phyloP scores from a whole-genome alignment of 2,888 invertebrate species.

The Lypha dubia region DNA sequence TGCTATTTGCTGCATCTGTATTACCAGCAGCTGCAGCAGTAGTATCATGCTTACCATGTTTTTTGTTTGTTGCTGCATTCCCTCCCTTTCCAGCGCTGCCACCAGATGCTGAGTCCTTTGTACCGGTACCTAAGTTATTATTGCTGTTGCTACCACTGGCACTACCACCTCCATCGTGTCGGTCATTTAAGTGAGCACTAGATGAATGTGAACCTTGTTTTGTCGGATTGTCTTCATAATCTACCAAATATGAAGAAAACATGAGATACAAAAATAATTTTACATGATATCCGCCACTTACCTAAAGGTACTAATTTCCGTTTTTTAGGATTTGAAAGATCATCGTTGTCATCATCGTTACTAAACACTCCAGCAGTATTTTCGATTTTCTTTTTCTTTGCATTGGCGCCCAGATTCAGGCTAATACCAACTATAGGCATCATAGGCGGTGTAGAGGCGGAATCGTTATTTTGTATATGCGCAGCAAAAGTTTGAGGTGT shows the following conservation, averaged over 20 bases:
- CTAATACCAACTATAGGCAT: slow-evolving; percentile 83
- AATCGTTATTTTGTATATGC: slow-evolving; percentile 75
- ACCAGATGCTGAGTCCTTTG: slow-evolving; percentile 55
- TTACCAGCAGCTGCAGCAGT: slow-evolving; percentile 75
- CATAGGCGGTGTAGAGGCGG: slow-evolving; percentile 79
- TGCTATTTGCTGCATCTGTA: slow-evolving; percentile 78
- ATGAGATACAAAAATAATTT: neutral
- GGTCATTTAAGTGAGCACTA: slow-evolving; percentile 61
- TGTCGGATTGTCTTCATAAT: slow-evolving; percentile 80
- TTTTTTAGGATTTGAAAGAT: slow-evolving; percentile 85
- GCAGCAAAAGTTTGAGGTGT: slow-evolving; percentile 76
- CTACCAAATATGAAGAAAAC: slow-evolving; percentile 73
- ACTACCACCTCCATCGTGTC: slow-evolving; percentile 68
- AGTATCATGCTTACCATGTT: slow-evolving; percentile 79
- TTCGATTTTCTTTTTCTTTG: slow-evolving; percentile 88
- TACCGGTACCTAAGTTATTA: slow-evolving; percentile 37
- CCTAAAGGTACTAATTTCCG: slow-evolving; percentile 91
- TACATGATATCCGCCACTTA: slow-evolving; percentile 77
- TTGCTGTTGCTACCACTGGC: neutral
- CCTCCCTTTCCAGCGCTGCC: slow-evolving; percentile 70
- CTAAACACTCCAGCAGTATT: slow-evolving; percentile 92
- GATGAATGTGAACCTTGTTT: slow-evolving; percentile 50
- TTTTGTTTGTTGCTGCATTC: slow-evolving; percentile 74
- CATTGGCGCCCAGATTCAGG: slow-evolving; percentile 82
- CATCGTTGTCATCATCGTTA: slow-evolving; percentile 90